Conservation (phyloP, 2,113 vertebrate genomes). For the Calidris pugnax region DNA sequence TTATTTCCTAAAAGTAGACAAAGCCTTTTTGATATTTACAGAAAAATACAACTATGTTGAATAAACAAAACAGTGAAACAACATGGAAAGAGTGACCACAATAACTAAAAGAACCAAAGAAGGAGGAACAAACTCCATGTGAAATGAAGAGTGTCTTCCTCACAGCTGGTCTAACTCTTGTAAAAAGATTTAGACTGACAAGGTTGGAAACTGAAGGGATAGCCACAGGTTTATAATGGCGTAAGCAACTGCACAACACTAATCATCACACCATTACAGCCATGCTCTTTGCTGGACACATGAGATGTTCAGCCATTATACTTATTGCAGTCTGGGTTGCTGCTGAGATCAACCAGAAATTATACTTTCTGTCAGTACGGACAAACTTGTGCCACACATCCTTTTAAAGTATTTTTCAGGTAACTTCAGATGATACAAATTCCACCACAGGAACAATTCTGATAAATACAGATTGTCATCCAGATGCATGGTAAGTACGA, state of each 20-base stretch:
- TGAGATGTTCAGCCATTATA: neutral
- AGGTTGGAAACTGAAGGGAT: neutral
- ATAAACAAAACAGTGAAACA: slow-evolving; percentile 43
- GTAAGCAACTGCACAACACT: neutral
- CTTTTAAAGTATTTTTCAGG: neutral
- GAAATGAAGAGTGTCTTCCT: neutral
- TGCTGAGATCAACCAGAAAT: neutral
- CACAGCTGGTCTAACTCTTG: neutral
- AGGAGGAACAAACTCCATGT: neutral
- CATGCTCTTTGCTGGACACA: neutral
- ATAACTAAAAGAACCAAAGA: neutral
- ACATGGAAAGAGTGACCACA: neutral
- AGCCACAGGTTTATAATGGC: neutral
- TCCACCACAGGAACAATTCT: neutral
- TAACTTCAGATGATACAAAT: neutral
- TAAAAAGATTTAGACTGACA: neutral
- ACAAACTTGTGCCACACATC: neutral
- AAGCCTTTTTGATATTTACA: slow-evolving; percentile 60
- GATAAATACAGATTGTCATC: neutral
- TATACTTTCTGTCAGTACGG: neutral
- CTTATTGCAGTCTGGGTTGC: neutral
- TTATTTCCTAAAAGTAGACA: neutral
- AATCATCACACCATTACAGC: neutral
- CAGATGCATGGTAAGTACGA: neutral
- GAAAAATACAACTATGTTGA: slow-evolving; percentile 40